Percentiles rank a stretch among this genome's conserved stretches.
Conservation (phyloP, 1,140 invertebrate species). For the Musca domestica region DNA sequence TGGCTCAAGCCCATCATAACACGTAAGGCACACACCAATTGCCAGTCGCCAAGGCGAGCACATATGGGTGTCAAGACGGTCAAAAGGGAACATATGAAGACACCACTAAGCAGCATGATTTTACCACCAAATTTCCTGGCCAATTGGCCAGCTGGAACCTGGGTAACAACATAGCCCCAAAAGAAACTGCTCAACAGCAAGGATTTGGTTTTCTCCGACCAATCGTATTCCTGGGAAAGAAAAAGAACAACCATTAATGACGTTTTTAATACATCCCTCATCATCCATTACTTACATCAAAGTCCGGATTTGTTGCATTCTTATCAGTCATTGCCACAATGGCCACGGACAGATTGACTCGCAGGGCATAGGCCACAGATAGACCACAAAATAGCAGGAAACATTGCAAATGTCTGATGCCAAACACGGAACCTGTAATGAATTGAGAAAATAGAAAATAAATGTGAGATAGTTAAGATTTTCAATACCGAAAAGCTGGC, state of each 20-base stretch:
- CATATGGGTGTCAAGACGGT: constrained; percentile 55
- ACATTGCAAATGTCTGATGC: constrained; percentile 67
- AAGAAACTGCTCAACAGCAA: constrained; percentile 67
- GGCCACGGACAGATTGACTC: constrained; percentile 69
- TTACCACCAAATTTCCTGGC: constrained; percentile 66
- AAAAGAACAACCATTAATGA: constrained; percentile 30
- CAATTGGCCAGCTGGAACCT: constrained; percentile 67
- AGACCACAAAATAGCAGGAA: constrained; percentile 64
- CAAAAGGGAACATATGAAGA: constrained; percentile 54
- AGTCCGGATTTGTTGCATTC: constrained; percentile 35
- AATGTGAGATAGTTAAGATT: background rate
- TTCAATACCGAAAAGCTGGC: background rate
- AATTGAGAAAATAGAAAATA: background rate
- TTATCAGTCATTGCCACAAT: constrained; percentile 55
- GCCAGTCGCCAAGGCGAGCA: constrained; percentile 57
- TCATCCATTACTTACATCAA: constrained; percentile 40
- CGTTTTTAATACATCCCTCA: background rate
- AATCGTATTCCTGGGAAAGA: constrained; percentile 55
- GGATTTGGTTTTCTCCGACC: constrained; percentile 57
- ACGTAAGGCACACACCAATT: constrained; percentile 62
- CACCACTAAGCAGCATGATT: constrained; percentile 60
- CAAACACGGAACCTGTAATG: constrained; percentile 52
- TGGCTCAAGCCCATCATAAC: constrained; percentile 75
- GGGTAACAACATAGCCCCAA: constrained; percentile 60
- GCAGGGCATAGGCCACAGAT: constrained; percentile 61